Evolutionary conservation across 2,113 vertebrate species (phyloP), one percentile per base, ranked within the genome.

Genomic region (Coptodon rendalli): DNA sequence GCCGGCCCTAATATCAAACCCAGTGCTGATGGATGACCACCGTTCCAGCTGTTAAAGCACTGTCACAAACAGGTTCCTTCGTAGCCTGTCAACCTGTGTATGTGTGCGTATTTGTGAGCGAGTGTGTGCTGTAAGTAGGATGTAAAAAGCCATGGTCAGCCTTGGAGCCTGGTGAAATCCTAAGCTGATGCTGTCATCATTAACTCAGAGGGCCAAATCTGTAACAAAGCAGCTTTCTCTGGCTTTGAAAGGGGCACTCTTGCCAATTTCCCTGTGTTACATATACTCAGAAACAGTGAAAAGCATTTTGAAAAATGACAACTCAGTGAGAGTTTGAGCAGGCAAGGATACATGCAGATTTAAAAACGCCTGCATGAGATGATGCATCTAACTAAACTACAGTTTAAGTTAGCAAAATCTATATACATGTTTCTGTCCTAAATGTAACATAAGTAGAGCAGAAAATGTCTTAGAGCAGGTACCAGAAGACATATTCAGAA

Each of bases 11-110:
- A 94, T 93, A 95, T 96, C 95, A 95, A 91, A 92, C 92, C 92
- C 94, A 92, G 56, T 90, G 81, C 89, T 96, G 95, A 96, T 92
- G 93, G 95, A 95, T 93, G 94, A 89, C 89, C 81, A 86, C 87
- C 85, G 90, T 87, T 95, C 93, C 91, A 95, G 95, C 95, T 95
- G 94, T 94, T 95, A 91, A 93, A 93, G 91, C 93, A 85, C 88
- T 91, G 91, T 95, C 90, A 94, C 90, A 92, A 94, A 91, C 93
- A 89, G 53, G 87, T 88, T 88, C 89, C 85, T 89, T 84, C 63
- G 78, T 89, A 90, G 89, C 89, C 87, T 86, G 90, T 95, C 94
- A 94, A 82, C 87, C 11, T 68, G 36, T 83, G 76, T 76, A 29
- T 48, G 68, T 73, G 68, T 45, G 82, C 78, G 80, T 78, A 45